Base-by-base conservation (phyloP, 2,888 invertebrate genomes). In the Terebella lapidaria region DNA sequence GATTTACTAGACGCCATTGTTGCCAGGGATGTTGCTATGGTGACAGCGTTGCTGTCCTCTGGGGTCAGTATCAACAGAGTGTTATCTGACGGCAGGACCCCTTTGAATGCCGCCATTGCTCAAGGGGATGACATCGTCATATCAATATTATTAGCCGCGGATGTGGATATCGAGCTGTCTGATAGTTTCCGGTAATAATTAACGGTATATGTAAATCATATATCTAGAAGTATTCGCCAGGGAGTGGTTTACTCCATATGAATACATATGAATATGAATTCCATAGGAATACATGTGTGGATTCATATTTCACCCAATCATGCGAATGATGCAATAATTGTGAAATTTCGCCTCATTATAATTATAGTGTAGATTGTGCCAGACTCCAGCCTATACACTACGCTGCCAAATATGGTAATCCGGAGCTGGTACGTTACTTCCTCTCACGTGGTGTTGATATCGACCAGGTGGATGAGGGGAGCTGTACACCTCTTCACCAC, bases 401-500 rank as follows among this genome's bases (percentile, higher is more conserved):
- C 29, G 56, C 56, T 18, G 28, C 56, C 24, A 53, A 35, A 2
- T 35, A n/a, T 26, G 56, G 46, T n/a, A 22, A 51, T 57, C 26
- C 27, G 1, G 45, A 49, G 5, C 42, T 60, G 26, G 52, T 60
- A 25, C 22, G 42, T 29, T 25, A 29, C 22, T 42, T 60, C 5
- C 26, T 60, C 52, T n/a, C 18, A 27, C 29, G 25, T 26, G 56
- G 52, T 4, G 46, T 54, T 1, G 45, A 52, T 29, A 35, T 54
- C n/a, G 54, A 60, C 29, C 52, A 53, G 2, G 49, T 25, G 10
- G 60, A 60, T 22, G 56, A 56, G 18, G 60, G 60, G 3, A 27
- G 42, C 3, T 29, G 52, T 1, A 56, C 60, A 2, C 60, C 60
- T 15, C 49, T 60, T 26, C 60, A 60, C 45, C 56, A 60, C 45